Percentiles rank a stretch among this genome's conserved stretches.
phyloP scores from a whole-genome alignment of 2,888 invertebrate genomes.

The Nineta flava region DNA sequence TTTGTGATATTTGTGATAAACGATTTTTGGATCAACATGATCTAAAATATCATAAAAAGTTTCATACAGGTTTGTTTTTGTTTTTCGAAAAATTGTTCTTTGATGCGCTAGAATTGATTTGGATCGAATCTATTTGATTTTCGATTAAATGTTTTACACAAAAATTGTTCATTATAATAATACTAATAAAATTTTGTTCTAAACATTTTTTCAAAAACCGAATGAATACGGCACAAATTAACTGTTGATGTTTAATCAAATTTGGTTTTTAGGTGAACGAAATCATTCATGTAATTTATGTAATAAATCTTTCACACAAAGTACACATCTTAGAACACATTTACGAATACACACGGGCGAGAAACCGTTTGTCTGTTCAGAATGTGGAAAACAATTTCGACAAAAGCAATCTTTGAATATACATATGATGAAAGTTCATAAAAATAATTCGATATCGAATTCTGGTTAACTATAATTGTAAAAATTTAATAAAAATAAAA shows the following conservation, averaged over 20 bases:
- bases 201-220: too few relatives aligned
- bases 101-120: too few relatives aligned
- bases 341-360: constrained; percentile 7
- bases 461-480: too few relatives aligned
- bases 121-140: too few relatives aligned
- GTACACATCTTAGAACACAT: constrained; percentile 7
- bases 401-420: not conserved
- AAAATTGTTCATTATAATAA: too few relatives aligned
- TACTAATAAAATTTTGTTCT: too few relatives aligned
- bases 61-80: constrained; percentile 4
- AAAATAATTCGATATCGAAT: too few relatives aligned
- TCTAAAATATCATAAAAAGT: constrained; percentile 5
- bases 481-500: too few relatives aligned
- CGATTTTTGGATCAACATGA: constrained; percentile 6
- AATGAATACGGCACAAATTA: too few relatives aligned
- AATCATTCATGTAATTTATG: constrained; percentile 7
- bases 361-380: not conserved
- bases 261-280: constrained; percentile 1
- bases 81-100: too few relatives aligned
- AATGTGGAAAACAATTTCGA: not conserved
- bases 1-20: constrained; percentile 7
- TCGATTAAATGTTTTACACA: too few relatives aligned
- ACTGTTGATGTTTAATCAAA: too few relatives aligned
- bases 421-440: not conserved
- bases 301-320: constrained; percentile 5